Base-by-base conservation (phyloP, 1,140 invertebrate species). In the Zelostemma sp. region DNA sequence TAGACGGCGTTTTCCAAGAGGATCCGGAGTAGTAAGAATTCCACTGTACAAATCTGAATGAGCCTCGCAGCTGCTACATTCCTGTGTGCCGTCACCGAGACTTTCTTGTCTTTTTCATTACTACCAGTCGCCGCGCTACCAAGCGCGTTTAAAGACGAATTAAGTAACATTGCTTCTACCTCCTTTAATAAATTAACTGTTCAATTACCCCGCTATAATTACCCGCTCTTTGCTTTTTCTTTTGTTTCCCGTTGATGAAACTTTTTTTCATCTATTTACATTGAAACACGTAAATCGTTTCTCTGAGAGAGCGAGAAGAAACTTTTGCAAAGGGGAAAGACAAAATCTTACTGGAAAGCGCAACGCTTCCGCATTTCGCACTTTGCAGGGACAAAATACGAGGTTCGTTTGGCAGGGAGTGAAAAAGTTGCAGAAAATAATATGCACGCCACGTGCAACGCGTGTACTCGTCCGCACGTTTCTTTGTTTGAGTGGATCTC, bases 21-120 rank as follows among this genome's bases (percentile, higher is more conserved):
- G 58, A 53, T 50, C 62, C 53, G 53, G 73, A 53, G 74, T 81
- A 80, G 79, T 81, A 81, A 76, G 78, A 83, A 84, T 82, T 84
- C 79, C 79, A 73, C 74, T 66, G 68, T 69, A 74, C 73, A 74
- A 70, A 82, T 79, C 79, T 84, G 82, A 84, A 84, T 84, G 82
- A 83, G 80, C 72, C 72, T 75, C 75, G 78, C 82, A 81, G 81
- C 82, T 83, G 82, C 81, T 77, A 77, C 80, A 82, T 81, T 82
- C 80, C 79, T 78, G 59, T 77, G 74, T 75, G 73, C 81, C 77
- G 77, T 82, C 80, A 80, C 75, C 69, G 73, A 61, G 69, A 68
- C 69, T 71, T 76, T 70, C 72, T 76, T 75, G 72, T 76, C 77
- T 74, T 25, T 73, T 74, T 71, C 69, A 66, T 77, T 74, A 69